These are phyloP conservation scores for Leptinotarsa texana DNA, from an alignment of 1,140 invertebrate genomes.

Conservation along the genomic window DNA sequence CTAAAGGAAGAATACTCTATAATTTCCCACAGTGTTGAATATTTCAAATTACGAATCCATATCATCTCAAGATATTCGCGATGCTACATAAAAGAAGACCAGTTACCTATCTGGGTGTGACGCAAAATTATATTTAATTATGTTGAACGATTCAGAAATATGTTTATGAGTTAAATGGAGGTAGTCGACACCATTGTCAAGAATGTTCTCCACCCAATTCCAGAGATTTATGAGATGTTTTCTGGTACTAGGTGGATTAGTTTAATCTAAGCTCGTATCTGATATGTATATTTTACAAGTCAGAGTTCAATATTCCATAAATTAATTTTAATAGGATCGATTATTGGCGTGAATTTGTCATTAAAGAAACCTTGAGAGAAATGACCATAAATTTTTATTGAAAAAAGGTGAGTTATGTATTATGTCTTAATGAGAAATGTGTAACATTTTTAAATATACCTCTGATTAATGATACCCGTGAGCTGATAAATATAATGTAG, in stretches of 20 bases:
- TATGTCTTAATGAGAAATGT: too few relatives aligned
- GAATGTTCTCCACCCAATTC: background rate
- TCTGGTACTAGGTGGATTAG: background rate
- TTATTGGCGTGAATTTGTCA: background rate
- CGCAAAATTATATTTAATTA: background rate
- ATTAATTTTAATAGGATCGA: background rate
- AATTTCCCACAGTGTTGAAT: too few relatives aligned
- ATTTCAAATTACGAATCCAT: background rate
- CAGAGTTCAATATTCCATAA: background rate
- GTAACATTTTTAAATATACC: too few relatives aligned
- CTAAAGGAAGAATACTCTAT: too few relatives aligned
- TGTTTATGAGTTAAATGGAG: background rate
- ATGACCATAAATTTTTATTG: background rate
- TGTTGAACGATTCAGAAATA: slow-evolving; percentile 1
- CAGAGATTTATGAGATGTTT: background rate
- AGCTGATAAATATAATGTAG: too few relatives aligned
- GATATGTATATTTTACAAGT: background rate
- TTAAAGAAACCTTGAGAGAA: background rate
- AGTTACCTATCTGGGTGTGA: background rate
- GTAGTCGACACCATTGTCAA: background rate
- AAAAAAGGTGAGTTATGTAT: background rate
- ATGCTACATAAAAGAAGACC: background rate
- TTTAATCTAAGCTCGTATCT: background rate
- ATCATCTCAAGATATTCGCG: background rate
- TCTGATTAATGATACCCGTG: too few relatives aligned